Evolutionary conservation across 2,888 invertebrate genomes (phyloP), one percentile per base, ranked within the genome.

Genomic region (Cheilosia vulpina): DNA sequence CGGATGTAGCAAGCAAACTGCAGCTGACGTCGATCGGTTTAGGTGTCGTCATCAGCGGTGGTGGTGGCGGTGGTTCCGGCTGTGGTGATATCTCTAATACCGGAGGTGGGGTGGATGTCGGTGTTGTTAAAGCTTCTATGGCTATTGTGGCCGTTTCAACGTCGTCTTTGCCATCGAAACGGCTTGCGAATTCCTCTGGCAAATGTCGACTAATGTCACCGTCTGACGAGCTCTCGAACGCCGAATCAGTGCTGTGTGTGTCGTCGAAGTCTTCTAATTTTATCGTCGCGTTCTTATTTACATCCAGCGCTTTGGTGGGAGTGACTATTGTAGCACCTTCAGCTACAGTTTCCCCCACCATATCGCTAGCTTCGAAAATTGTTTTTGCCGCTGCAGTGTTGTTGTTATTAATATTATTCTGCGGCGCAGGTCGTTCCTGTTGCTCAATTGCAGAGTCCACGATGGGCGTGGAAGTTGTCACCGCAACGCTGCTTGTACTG

Each of bases 191-290:
- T 80, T 91, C 92, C 27, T 91, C 91, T 0, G 92, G 90, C 87
- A 91, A 76, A 87, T 91, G 90, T 6, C 91, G 89, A 89, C 92
- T 91, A 0, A 91, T 91, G 55, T 92, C 91, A 38, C 92, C 91
- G 55, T 92, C 92, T 17, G 92, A 92, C 11, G 92, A 91, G 79
- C 91, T 91, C 87, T 92, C 92, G 66, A 92, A 91, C 60, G 92
- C 91, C 52, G 92, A 92, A 87, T 91, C 91, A 2, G 91, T 91
- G 87, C 91, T 91, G 78, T 91, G 91, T 52, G 91, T 90, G 58
- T 91, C 91, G 76, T 91, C 91, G 47, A 90, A 91, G 38, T 92
- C 92, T 57, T 92, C 92, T 5, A 84, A 87, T 17, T 88, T 82
- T 53, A 89, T 90, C 6, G 89, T 90, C 4, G 89, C 77, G 65